Evolutionary conservation across 2,888 invertebrate species (phyloP).

Genomic region (Campoletis raptor): DNA sequence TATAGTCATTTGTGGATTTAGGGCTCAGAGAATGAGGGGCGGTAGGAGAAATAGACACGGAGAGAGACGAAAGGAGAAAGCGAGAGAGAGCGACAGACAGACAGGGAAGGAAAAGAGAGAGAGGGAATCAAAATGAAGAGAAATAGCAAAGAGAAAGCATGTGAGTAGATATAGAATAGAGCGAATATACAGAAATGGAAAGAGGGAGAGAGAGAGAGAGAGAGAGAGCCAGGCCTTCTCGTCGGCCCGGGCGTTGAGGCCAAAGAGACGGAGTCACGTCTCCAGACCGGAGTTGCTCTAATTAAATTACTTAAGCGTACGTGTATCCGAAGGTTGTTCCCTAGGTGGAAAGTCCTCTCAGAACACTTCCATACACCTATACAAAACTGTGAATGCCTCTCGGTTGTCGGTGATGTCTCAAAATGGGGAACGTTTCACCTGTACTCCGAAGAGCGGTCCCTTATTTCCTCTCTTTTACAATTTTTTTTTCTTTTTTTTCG

Average conservation of each 20-base stretch:
- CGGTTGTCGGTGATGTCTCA: constrained; percentile 75
- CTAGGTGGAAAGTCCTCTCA: constrained; percentile 45
- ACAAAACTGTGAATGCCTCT: constrained; percentile 58
- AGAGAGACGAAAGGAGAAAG: constrained; percentile 33
- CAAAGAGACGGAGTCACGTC: constrained; percentile 84
- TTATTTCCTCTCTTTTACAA: constrained; percentile 1
- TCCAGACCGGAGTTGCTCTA: constrained; percentile 84
- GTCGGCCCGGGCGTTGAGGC: constrained; percentile 77
- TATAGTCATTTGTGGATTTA: constrained; percentile 33
- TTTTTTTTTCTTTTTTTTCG: constrained; percentile 6
- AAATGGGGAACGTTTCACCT: constrained; percentile 67
- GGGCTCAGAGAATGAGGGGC: constrained; percentile 77
- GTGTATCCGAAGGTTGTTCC: constrained; percentile 82
- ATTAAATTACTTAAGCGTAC: constrained; percentile 85
- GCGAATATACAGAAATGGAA: constrained; percentile 37
- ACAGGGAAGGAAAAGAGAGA: no score
- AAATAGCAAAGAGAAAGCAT: constrained; percentile 76
- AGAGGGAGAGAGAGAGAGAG: constrained; percentile 72
- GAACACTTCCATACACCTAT: constrained; percentile 39
- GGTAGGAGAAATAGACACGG: constrained; percentile 69
- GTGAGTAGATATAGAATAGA: constrained; percentile 78
- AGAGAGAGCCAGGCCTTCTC: constrained; percentile 82
- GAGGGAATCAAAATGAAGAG: constrained; percentile 78
- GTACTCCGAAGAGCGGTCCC: constrained; percentile 39
- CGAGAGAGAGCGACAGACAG: constrained; percentile 42